Base-by-base conservation (phyloP, 2,797 vertebrate species). In the Tragelaphus oryx region DNA sequence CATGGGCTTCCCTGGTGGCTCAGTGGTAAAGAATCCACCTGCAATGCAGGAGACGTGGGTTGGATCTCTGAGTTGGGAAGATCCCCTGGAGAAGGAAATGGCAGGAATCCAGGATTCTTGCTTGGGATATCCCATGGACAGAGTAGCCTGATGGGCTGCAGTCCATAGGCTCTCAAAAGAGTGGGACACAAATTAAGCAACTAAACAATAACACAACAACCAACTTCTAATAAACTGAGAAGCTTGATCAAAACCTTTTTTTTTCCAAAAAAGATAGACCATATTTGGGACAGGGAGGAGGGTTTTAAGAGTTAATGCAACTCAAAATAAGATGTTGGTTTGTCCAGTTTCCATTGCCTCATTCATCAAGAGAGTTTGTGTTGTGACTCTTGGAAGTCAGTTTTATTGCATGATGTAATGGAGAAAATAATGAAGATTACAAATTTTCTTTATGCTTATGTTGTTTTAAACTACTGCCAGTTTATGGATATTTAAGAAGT, bases 371-470 rank as follows among this genome's bases (percentile, higher is more conserved):
- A 87, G 71, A 91, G 59, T 81, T 82, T 93, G 59, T 91, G 37
- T 81, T 83, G 54, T 86, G 68, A 93, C 60, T 96, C 83, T 89
- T 80, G 80, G 86, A 87, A 91, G 80, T 95, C 68, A 87, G 44
- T 93, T 95, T 95, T 91, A 76, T n/a, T 88, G 76, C 62, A 87
- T 85, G 74, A 94, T 91, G 78, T 87, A 93, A 96, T 65, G 26
- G 65, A 95, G 37, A 97, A 95, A 94, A 93, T 92, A 89, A 96
- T 86, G 59, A 84, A 88, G 10, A 95, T 93, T 87, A 81, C 48
- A 93, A 80, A 89, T 91, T 96, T 89, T 89, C 82, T 94, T 95
- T 96, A 96, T 55, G 55, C 8, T 88, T 95, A 75, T 55, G 16
- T 88, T 89, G 78, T 88, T 94, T 91, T 48, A 81, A 94, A 91